phyloP scores from a whole-genome alignment of 2,888 invertebrate species.

The Nowickia ferox region DNA sequence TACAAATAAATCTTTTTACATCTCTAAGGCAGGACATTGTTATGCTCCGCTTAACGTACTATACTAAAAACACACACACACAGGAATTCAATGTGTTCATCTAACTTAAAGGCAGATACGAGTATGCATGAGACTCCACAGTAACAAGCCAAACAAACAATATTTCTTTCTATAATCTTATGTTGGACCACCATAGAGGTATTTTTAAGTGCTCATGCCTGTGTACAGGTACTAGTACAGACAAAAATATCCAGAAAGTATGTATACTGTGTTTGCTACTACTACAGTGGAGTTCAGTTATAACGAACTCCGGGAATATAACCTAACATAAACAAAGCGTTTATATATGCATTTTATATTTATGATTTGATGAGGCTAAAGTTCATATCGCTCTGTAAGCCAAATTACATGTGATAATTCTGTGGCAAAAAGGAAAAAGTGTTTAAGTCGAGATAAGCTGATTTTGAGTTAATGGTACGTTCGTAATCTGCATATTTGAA shows the following conservation, averaged over 20 bases:
- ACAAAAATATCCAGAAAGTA: not conserved
- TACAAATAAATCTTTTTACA: not conserved
- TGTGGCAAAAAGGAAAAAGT: too few relatives aligned
- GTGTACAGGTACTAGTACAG: not conserved
- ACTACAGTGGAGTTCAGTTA: too few relatives aligned
- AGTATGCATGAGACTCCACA: not conserved
- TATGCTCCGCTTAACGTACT: constrained; percentile 6
- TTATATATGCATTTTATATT: too few relatives aligned
- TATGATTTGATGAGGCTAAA: too few relatives aligned
- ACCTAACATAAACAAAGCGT: too few relatives aligned
- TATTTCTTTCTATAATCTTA: not conserved
- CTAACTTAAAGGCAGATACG: not conserved
- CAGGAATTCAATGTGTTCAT: not conserved
- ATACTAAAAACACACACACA: constrained; percentile 6
- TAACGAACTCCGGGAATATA: too few relatives aligned
- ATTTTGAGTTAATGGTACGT: too few relatives aligned
- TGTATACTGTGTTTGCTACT: not conserved
- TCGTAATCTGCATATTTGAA: too few relatives aligned
- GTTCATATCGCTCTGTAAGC: too few relatives aligned
- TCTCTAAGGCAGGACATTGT: not conserved
- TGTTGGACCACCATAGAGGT: not conserved
- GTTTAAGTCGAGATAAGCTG: too few relatives aligned
- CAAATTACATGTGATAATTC: too few relatives aligned
- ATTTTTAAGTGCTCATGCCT: not conserved
- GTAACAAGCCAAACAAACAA: not conserved